Conservation (phyloP, 2,797 vertebrate species). For the Choloepus didactylus region DNA sequence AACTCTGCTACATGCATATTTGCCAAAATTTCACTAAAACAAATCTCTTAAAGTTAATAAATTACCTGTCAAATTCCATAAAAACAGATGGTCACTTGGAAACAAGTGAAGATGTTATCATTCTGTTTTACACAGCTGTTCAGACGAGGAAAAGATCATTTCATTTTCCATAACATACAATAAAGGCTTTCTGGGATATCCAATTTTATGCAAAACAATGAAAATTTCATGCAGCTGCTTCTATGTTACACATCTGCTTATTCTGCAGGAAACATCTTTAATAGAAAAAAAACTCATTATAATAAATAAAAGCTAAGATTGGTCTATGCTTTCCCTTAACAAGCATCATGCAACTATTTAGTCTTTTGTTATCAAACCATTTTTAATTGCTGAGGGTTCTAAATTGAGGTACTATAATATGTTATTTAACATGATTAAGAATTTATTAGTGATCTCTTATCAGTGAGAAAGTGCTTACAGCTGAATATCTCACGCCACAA, state of each 20-base stretch:
- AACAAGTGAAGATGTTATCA: conserved; percentile 77
- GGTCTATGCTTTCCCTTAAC: conserved; percentile 60
- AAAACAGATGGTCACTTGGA: conserved; percentile 85
- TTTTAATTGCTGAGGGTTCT: conserved; percentile 21
- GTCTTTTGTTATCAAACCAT: conserved; percentile 24
- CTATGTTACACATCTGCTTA: conserved; percentile 85
- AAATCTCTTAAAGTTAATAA: conserved; percentile 82
- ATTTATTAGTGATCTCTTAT: conserved; percentile 65
- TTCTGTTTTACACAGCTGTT: conserved; percentile 85
- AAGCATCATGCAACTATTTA: conserved; percentile 33
- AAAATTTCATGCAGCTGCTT: conserved; percentile 83
- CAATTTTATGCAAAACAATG: conserved; percentile 81
- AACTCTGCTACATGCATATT: conserved; percentile 18
- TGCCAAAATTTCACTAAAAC: conserved; percentile 76
- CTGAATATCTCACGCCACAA: conserved; percentile 66
- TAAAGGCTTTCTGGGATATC: conserved; percentile 78
- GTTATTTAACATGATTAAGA: conserved; percentile 70
- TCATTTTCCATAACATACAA: conserved; percentile 78
- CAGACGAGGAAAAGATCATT: conserved; percentile 72
- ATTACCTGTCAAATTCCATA: conserved; percentile 72
- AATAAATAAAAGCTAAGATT: conserved; percentile 74
- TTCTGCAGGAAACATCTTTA: conserved; percentile 80
- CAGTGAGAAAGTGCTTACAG: conserved; percentile 57
- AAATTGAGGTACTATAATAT: not conserved
- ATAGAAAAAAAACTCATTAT: conserved; percentile 72